A percentile compares a stretch with the other conserved stretches of the same genome.
Conservation (phyloP, 2,888 invertebrate species). For the Diadegma fenestrale region DNA sequence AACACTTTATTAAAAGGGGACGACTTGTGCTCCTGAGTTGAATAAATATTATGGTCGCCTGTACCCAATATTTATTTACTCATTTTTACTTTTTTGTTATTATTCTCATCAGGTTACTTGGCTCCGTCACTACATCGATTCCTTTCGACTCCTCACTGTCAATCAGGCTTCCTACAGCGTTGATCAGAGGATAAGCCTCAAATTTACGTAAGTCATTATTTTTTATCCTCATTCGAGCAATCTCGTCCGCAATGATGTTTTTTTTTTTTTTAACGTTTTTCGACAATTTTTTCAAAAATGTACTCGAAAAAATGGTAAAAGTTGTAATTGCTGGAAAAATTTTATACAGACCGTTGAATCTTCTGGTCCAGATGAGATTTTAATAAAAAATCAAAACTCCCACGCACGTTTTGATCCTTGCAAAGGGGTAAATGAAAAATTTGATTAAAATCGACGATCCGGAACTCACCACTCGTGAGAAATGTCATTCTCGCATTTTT, state of each 20-base stretch:
- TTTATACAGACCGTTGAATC: no score
- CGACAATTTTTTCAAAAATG: not conserved
- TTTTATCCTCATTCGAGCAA: not conserved
- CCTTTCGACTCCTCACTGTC: slow-evolving; percentile 87
- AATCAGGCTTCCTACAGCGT: slow-evolving; percentile 87
- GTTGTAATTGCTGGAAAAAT: no score
- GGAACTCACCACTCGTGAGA: no score
- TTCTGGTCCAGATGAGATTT: no score
- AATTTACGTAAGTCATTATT: slow-evolving; percentile 85
- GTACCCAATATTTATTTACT: slow-evolving; percentile 21
- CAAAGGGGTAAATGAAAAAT: no score
- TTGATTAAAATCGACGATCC: no score
- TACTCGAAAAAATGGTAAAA: not conserved
- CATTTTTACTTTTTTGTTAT: slow-evolving; percentile 46
- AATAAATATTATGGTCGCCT: slow-evolving; percentile 50
- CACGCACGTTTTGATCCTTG: no score
- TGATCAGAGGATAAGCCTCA: slow-evolving; percentile 87
- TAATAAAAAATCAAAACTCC: no score
- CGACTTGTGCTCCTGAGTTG: slow-evolving; percentile 35
- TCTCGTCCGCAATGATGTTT: not conserved
- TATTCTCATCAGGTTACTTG: slow-evolving; percentile 86
- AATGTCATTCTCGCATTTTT: no score
- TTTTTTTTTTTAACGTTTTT: not conserved
- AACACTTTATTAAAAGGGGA: slow-evolving; percentile 38
- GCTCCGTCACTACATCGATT: slow-evolving; percentile 87